Evolutionary conservation across 2,797 vertebrate species (phyloP).

Genomic region (Argentina silus): DNA sequence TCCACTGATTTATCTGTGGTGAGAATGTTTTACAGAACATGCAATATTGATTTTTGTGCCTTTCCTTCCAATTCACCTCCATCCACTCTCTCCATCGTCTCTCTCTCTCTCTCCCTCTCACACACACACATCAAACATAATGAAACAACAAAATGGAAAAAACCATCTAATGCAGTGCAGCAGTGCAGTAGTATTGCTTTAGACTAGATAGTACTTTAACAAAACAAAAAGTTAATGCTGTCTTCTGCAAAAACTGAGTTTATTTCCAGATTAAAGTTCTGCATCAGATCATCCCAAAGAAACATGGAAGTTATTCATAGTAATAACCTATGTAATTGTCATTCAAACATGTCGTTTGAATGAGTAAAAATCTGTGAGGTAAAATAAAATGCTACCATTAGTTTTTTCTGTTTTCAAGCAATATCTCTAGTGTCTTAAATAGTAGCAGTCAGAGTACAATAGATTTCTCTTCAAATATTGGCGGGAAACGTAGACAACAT

Average conservation of each 20-base stretch:
- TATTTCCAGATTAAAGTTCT: too few species aligned
- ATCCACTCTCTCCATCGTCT: constrained; percentile 5
- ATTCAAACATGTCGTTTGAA: too few species aligned
- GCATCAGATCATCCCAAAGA: too few species aligned
- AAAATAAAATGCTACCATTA: neutral
- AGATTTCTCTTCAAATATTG: neutral
- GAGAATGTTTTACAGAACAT: constrained; percentile 62
- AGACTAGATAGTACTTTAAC: too few species aligned
- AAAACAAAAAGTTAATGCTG: neutral
- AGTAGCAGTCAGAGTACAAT: neutral
- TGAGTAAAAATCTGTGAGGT: neutral
- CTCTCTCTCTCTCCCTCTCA: constrained; percentile 17
- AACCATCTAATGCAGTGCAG: neutral
- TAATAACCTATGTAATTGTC: too few species aligned
- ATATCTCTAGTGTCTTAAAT: neutral
- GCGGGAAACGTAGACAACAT: neutral
- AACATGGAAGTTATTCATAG: too few species aligned
- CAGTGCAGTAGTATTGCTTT: neutral
- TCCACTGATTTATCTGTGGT: constrained; percentile 69
- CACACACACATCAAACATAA: neutral
- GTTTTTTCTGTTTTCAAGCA: neutral
- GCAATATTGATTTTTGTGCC: constrained; percentile 52
- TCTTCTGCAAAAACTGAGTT: too few species aligned
- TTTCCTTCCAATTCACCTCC: constrained; percentile 27
- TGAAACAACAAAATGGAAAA: neutral